Percentiles rank a stretch among this genome's conserved stretches.
These are phyloP conservation scores for Sarcophaga rosellei DNA, from an alignment of 2,888 invertebrate species.

Conservation along the genomic window DNA sequence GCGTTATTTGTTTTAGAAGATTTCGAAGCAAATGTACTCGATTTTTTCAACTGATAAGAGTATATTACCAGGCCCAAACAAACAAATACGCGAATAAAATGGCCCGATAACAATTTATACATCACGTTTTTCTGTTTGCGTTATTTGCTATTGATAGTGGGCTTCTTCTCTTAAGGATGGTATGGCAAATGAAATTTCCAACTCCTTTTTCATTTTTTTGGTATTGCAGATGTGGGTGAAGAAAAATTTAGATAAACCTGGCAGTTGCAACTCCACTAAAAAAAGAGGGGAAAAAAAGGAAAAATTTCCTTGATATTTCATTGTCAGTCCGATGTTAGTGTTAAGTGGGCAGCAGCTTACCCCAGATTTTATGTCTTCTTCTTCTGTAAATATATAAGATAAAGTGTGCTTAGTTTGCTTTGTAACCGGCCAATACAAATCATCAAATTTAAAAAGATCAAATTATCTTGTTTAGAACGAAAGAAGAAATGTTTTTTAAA, in stretches of 20 bases:
- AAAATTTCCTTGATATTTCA: constrained; percentile 32
- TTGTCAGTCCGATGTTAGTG: constrained; percentile 32
- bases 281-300: not conserved
- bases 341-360: constrained; percentile 53
- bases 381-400: constrained; percentile 7
- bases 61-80: constrained; percentile 2
- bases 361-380: constrained; percentile 39
- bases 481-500: no score
- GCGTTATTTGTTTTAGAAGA: constrained; percentile 33
- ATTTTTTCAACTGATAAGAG: constrained; percentile 63
- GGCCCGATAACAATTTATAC: constrained; percentile 59
- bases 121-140: constrained; percentile 60
- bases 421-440: not conserved
- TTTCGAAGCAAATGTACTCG: constrained; percentile 53
- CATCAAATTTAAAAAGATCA: not conserved
- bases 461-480: not conserved
- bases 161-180: constrained; percentile 14
- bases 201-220: constrained; percentile 26
- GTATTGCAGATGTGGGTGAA: constrained; percentile 54
- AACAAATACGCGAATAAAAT: constrained; percentile 41
- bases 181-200: constrained; percentile 26
- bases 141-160: not conserved
- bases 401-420: not conserved
- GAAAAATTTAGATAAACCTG: constrained; percentile 25
- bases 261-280: not conserved